A percentile compares a stretch with the other conserved stretches of the same genome.
Evolutionary conservation across 92 coral and sea anemone species (phyloP).

Genomic region (Siderastrea siderea): DNA sequence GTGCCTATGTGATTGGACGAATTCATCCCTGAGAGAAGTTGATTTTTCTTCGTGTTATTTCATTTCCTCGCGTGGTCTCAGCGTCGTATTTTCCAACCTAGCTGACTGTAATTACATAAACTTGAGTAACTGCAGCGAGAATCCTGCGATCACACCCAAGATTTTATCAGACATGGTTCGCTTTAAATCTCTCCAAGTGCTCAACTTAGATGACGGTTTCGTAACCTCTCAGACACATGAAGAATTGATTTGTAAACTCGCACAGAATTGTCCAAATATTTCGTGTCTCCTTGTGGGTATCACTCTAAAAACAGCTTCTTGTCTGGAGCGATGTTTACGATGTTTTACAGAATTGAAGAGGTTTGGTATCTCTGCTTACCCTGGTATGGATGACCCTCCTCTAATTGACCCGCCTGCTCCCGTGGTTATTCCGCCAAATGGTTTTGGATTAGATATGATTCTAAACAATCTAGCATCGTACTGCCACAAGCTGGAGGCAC

Average conservation of each 20-base stretch:
- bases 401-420: neutral
- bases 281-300: slow-evolving; percentile 59
- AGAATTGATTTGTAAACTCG: slow-evolving; percentile 49
- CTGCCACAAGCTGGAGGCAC: slow-evolving; percentile 74
- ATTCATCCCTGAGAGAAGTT: slow-evolving; percentile 50
- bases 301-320: slow-evolving; percentile 50
- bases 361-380: slow-evolving; percentile 69
- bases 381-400: slow-evolving; percentile 34
- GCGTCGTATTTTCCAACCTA: slow-evolving; percentile 42
- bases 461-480: slow-evolving; percentile 63
- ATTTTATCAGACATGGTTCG: slow-evolving; percentile 40
- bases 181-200: slow-evolving; percentile 61
- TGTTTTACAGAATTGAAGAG: slow-evolving; percentile 67
- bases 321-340: slow-evolving; percentile 70
- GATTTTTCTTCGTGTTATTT: slow-evolving; percentile 76
- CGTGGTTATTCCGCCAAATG: slow-evolving; percentile 41
- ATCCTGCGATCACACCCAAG: slow-evolving; percentile 44
- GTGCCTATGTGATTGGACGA: slow-evolving; percentile 57
- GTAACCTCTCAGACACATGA: slow-evolving; percentile 55
- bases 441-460: slow-evolving; percentile 73
- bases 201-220: slow-evolving; percentile 54
- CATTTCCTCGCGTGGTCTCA: slow-evolving; percentile 50
- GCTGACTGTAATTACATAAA: slow-evolving; percentile 56
- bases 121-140: slow-evolving; percentile 60
- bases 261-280: slow-evolving; percentile 42